Conservation (phyloP, 2,888 invertebrate species). For the Hipparchia semele region DNA sequence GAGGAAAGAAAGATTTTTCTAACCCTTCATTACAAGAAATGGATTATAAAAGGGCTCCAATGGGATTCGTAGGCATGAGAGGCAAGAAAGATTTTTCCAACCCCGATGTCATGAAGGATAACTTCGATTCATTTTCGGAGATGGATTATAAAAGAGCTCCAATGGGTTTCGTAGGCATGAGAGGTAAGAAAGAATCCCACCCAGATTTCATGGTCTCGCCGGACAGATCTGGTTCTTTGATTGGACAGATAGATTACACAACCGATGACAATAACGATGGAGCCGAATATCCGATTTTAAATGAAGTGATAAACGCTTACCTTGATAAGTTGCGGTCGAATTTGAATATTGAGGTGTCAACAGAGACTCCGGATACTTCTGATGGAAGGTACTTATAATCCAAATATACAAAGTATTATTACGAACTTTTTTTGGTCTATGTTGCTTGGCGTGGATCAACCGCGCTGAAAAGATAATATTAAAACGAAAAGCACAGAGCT, state of each 20-base stretch:
- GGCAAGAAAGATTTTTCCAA: constrained; percentile 78
- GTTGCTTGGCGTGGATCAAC: no score
- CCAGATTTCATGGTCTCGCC: constrained; percentile 42
- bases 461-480: no score
- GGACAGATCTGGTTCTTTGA: constrained; percentile 60
- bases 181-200: constrained; percentile 64
- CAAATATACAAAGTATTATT: background rate
- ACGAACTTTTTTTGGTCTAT: no score
- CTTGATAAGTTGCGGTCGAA: constrained; percentile 49
- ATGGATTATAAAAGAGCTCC: constrained; percentile 69
- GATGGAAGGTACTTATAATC: constrained; percentile 4
- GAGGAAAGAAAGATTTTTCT: constrained; percentile 61
- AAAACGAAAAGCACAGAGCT: no score
- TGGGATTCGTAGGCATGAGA: constrained; percentile 84
- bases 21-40: constrained; percentile 28
- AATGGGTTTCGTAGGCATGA: constrained; percentile 82
- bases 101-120: constrained; percentile 67
- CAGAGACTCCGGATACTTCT: constrained; percentile 38
- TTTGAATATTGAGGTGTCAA: constrained; percentile 31
- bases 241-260: constrained; percentile 72
- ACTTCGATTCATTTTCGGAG: constrained; percentile 59
- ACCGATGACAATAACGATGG: constrained; percentile 41
- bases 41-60: constrained; percentile 69
- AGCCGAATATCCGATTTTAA: constrained; percentile 55
- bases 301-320: constrained; percentile 59